Conservation (phyloP, 2,797 vertebrate genomes). For the Dallia pectoralis region DNA sequence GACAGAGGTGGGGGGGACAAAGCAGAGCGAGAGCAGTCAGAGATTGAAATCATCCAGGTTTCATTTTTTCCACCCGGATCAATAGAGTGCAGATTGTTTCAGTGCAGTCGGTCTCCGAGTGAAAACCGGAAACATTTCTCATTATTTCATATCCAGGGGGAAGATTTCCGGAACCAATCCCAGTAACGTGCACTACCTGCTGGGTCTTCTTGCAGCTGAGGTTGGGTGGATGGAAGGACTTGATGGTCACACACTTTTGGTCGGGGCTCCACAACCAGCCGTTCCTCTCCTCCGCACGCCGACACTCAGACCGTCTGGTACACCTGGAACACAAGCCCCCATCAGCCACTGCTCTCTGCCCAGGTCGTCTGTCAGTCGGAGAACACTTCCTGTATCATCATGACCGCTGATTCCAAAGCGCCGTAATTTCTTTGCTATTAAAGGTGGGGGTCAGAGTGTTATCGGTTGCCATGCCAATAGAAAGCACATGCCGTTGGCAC, state of each 20-base stretch:
- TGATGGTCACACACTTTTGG: slow-evolving; percentile 82
- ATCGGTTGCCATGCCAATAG: neutral
- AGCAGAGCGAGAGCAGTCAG: slow-evolving; percentile 45
- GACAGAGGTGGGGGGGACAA: slow-evolving; percentile 23
- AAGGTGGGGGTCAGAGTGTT: neutral
- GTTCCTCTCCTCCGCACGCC: slow-evolving; percentile 78
- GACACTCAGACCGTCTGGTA: slow-evolving; percentile 85
- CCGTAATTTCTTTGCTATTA: neutral
- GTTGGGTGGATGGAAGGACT: slow-evolving; percentile 83
- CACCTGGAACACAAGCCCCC: slow-evolving; percentile 75
- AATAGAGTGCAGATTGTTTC: slow-evolving; percentile 49
- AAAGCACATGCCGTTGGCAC: neutral
- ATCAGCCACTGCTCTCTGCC: slow-evolving; percentile 37
- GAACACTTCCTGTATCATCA: neutral
- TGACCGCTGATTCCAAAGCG: neutral
- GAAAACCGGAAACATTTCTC: slow-evolving; percentile 47
- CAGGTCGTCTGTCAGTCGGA: neutral
- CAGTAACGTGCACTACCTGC: slow-evolving; percentile 55
- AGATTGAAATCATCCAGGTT: slow-evolving; percentile 52
- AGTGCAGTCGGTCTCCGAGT: slow-evolving; percentile 37
- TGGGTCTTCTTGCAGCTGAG: slow-evolving; percentile 83
- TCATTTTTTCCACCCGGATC: slow-evolving; percentile 55
- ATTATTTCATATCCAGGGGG: slow-evolving; percentile 23
- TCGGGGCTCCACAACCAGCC: slow-evolving; percentile 93
- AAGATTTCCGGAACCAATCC: neutral